phyloP scores from a whole-genome alignment of 2,888 invertebrate species.

The Thera britannica region DNA sequence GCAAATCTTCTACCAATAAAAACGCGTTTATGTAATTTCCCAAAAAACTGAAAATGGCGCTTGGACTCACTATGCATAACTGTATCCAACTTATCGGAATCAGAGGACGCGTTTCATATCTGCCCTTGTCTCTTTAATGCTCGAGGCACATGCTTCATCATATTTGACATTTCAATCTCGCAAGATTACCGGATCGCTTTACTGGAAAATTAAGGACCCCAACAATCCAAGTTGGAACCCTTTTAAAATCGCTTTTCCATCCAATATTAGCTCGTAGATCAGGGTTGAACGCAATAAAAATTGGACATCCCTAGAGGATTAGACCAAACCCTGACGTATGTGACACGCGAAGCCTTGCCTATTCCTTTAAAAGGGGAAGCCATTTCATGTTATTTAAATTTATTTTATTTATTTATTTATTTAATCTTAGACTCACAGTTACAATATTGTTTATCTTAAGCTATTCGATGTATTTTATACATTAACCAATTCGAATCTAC shows the following conservation, averaged over 20 bases:
- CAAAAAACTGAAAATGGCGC: no score
- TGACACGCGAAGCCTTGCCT: constrained; percentile 75
- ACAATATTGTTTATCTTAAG: no score
- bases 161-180: constrained; percentile 37
- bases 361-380: constrained; percentile 65
- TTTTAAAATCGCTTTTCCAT: constrained; percentile 67
- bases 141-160: constrained; percentile 47
- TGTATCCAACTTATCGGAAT: constrained; percentile 57
- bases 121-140: constrained; percentile 48
- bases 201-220: constrained; percentile 45
- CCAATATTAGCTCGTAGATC: constrained; percentile 76
- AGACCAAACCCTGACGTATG: constrained; percentile 81
- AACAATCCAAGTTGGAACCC: constrained; percentile 56
- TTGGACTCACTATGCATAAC: no score
- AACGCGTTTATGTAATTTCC: no score
- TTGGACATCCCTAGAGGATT: constrained; percentile 77
- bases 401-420: no score
- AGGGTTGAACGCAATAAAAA: constrained; percentile 80
- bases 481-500: no score
- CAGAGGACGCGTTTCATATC: constrained; percentile 51
- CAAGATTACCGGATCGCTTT: constrained; percentile 34
- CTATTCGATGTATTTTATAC: no score
- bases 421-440: no score
- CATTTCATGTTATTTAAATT: constrained; percentile 64
- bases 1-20: no score